Evolutionary conservation across 2,888 invertebrate species (phyloP), one percentile per base, ranked within the genome.

Genomic region (Sylvicola fuscatus): DNA sequence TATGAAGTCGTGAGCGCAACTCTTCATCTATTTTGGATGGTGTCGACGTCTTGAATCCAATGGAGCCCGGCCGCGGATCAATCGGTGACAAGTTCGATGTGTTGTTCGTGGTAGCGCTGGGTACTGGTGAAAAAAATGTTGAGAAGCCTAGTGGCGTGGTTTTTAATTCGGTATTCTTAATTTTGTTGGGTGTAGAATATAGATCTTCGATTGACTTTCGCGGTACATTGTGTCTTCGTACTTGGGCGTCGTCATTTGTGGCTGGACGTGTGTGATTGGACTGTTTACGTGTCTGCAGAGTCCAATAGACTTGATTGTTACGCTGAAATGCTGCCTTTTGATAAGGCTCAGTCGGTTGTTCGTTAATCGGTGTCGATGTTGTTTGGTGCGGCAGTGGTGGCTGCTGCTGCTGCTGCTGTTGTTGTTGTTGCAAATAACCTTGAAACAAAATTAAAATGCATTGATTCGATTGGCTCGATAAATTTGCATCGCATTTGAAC

Each of bases 31-130:
- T 34, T 16, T 49, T 49, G 2, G 71, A 67, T 8, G 77, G 77
- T 13, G 77, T 77, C 10, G 77, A 77, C 16, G 76, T 70, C 51
- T 72, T 67, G 45, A 77, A 75, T 16, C 66, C 56, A 11, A 62
- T 65, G 7, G 63, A 53, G n/a, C 62, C 65, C 7, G 63, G 53
- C 40, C 72, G 57, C 3, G 74, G 73, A 53, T 73, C 73, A 42
- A 75, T 73, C 6, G 76, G 76, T 31, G 76, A 76, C 51, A 75
- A 67, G 52, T 60, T 66, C 12, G 68, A 58, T 2, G 65, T 7
- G 17, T 35, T 41, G 32, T 36, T 39, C 38, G 34, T 36, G 36
- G 32, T 41, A 43, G 40, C 37, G 21, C 41, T 38, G 10, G 37
- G 13, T 21, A 42, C 42, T n/a, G 44, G 44, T 21, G 47, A 45